Evolutionary conservation across 2,888 invertebrate genomes (phyloP), one percentile per base, ranked within the genome.

Genomic region (Epistrophe eligans): DNA sequence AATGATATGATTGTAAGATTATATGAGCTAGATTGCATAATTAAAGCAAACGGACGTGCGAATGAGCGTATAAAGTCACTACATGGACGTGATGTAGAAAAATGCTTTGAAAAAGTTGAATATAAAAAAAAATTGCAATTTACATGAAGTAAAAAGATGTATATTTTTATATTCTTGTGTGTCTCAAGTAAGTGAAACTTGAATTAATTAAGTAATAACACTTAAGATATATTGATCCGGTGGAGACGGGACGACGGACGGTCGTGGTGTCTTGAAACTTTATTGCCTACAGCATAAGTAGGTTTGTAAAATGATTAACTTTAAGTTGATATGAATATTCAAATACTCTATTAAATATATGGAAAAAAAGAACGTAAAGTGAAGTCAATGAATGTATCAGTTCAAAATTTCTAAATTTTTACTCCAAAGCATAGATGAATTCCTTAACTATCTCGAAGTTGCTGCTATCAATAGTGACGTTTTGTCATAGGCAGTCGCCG

Each of bases 21-120:
- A 28, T 70, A 70, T 40, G 28, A 70, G 55, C 28, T 13, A 52
- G 52, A 70, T 79, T 84, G 84, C 84, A 84, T 84, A 84, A 84
- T 74, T 79, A 79, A 79, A 76, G 71, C 79, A 76, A 62, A 74
- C 84, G 84, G 76, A 84, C 84, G 84, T 84, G 84, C 74, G 84
- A 79, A 84, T 74, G 64, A 76, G 76, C 79, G 50, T 71, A 79
- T 70, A 70, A 24, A 73, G 73, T 73, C 32, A 66, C 43, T 60
- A 45, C 70, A 70, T 62, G 55, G 55, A 79, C 76, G 84, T 79
- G 79, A 84, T 55, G 70, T 58, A 73, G 45, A 67, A 66, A 58
- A 72, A 43, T n/a, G 28, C 24, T 70, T 52, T 38, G n/a, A 24
- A 70, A 70, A 70, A 55, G 19, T 28, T 52, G 35, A 70, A 28